phyloP scores from a whole-genome alignment of 2,888 invertebrate genomes.

The Melinaea menophilus region DNA sequence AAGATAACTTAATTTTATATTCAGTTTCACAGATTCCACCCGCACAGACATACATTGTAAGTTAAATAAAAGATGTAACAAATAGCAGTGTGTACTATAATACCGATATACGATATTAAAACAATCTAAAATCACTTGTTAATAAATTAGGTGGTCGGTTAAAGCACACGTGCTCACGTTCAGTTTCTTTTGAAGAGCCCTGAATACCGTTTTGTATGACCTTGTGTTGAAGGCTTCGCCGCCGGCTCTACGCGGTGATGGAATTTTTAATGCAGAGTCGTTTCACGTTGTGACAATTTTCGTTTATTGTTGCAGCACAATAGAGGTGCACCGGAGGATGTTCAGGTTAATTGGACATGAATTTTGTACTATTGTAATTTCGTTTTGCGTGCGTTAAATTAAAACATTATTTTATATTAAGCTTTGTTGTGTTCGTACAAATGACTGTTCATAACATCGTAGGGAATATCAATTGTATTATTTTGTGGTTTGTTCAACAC shows the following conservation, averaged over 20 bases:
- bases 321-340: slow-evolving; percentile 30
- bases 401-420: slow-evolving; percentile 9
- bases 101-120: too few species aligned
- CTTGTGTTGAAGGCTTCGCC: slow-evolving; percentile 45
- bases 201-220: slow-evolving; percentile 57
- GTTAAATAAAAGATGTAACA: too few species aligned
- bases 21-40: too few species aligned
- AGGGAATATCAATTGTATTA: too few species aligned
- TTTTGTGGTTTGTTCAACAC: too few species aligned
- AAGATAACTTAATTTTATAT: too few species aligned
- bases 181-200: slow-evolving; percentile 43
- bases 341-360: slow-evolving; percentile 50
- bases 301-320: slow-evolving; percentile 49
- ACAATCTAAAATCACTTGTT: background rate
- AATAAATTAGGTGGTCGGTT: slow-evolving; percentile 13
- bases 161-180: slow-evolving; percentile 28
- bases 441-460: background rate
- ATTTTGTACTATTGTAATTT: slow-evolving; percentile 42
- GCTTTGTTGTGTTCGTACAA: background rate
- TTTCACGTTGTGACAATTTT: slow-evolving; percentile 57
- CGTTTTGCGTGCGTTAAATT: slow-evolving; percentile 7
- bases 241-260: slow-evolving; percentile 57
- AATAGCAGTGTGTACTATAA: too few species aligned
- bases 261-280: slow-evolving; percentile 67
- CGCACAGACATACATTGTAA: too few species aligned